phyloP scores from a whole-genome alignment of 92 coral and sea anemone species.

The Bergia puertoricense region DNA sequence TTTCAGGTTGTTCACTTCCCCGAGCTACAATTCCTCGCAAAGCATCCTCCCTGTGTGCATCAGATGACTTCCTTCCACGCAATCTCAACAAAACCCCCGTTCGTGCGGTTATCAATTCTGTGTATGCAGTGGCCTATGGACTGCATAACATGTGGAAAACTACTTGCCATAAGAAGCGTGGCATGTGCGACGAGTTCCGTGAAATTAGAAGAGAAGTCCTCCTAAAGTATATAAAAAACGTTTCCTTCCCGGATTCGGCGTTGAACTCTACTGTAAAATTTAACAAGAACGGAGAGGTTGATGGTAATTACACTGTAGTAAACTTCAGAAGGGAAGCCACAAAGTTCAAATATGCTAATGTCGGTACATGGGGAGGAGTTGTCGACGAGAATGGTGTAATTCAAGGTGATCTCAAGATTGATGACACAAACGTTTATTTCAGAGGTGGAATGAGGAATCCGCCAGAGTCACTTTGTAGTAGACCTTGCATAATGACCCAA shows the following conservation, averaged over 20 bases:
- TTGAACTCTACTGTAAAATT: constrained; percentile 46
- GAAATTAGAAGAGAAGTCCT: constrained; percentile 38
- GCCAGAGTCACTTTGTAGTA: constrained; percentile 53
- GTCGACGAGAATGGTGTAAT: constrained; percentile 43
- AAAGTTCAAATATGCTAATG: constrained; percentile 32
- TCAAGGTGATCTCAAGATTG: constrained; percentile 40
- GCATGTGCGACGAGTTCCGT: constrained; percentile 41
- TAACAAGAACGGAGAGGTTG: constrained; percentile 54
- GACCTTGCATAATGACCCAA: constrained; percentile 33
- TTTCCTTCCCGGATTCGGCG: constrained; percentile 55
- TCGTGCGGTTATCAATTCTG: constrained; percentile 53
- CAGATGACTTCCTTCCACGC: constrained; percentile 31
- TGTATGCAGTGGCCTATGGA: constrained; percentile 53
- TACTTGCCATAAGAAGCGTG: constrained; percentile 37
- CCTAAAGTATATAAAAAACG: constrained; percentile 47
- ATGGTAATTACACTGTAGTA: constrained; percentile 52
- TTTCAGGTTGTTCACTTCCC: constrained; percentile 29
- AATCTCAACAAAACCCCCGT: constrained; percentile 56
- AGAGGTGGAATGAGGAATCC: neutral
- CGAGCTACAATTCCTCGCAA: neutral
- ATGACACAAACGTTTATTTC: constrained; percentile 42
- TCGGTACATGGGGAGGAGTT: constrained; percentile 52
- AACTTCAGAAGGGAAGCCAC: constrained; percentile 38
- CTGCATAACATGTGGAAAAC: constrained; percentile 52
- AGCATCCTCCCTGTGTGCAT: constrained; percentile 3